Base-by-base conservation (phyloP, 2,797 vertebrate genomes). In the Neopelma chrysocephalum region DNA sequence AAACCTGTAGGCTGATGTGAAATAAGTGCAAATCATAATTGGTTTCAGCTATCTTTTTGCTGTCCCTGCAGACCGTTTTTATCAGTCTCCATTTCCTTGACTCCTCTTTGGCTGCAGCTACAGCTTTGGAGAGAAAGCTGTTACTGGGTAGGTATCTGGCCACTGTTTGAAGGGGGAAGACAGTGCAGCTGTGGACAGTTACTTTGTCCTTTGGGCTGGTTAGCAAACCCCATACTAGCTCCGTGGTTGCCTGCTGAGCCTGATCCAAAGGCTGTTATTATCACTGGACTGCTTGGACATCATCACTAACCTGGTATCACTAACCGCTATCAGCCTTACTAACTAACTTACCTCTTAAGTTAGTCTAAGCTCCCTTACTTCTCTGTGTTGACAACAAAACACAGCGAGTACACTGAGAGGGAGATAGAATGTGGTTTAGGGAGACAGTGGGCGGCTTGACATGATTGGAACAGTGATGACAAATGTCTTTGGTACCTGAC, bases 71-170 rank as follows among this genome's bases (percentile, higher is more conserved):
- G 77, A 58, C n/a, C 31, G 38, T 51, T 84, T 75, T 91, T 69
- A 25, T 91, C 65, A 78, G 25, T 76, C 61, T 84, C 54, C 56
- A 17, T 92, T 90, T 69, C 58, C 70, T 76, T 88, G 54, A 36
- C 38, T 82, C 43, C 45, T 50, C 19, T 62, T 75, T 5, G 13
- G 23, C 56, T 73, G 45, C 56, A 82, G 43, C n/a, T 73, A 40
- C 25, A 48, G 82, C 60, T 85, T 80, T 87, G 84, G 79, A 89
- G 64, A 64, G 42, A 57, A 60, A 38, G 38, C 34, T 76, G 2
- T 70, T 66, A 38, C 4, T 21, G 34, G 60, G 23, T 17, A 53
- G 34, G 9, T 40, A 2, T 60, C 32, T 71, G 71, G 40, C 21
- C 0, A 0, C n/a, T 42, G 13, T 53, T 60, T 29, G 84, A 60